Evolutionary conservation across 2,797 vertebrate species (phyloP), one percentile per base, ranked within the genome.

Genomic region (Pangasius larnaudii): DNA sequence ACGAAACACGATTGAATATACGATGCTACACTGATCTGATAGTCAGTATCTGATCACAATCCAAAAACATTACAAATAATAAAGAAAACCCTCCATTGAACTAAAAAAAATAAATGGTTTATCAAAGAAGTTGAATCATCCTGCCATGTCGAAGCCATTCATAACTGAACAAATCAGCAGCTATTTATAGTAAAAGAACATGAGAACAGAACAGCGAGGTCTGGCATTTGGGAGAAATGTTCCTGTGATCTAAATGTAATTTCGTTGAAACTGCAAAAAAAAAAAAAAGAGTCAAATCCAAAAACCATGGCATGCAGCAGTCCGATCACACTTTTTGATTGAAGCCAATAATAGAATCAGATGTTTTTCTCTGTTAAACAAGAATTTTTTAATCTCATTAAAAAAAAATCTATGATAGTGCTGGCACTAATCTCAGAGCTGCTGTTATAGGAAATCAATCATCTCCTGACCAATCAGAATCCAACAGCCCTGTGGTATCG

Each of bases 181-280:
- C 85, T 87, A 91, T 89, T 91, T 89, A 85, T 77, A 91, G 84
- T 18, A 33, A 80, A 49, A 89, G 84, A 67, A 88, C 80, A 83
- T 51, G 19, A 77, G 85, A 83, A 78, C 51, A 81, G 46, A 84
- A 91, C 39, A 89, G 84, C 27, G 79, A 75, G 71, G 84, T 53
- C 86, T 71, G 58, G 61, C 77, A 89, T 63, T 83, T 85, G 53
- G 61, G 53, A 46, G 78, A 82, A 89, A 87, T 58, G 75, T 58
- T 86, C 79, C 86, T 84, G 79, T 87, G 51, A 86, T 81, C 58
- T 63, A 78, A 86, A 86, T 51, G 16, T 84, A 81, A 85, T 82
- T 85, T 63, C 58, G 53, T 13, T 56, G 69, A 13, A 86, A 86
- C 69, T 36, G 53, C 27, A 51, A 51, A 14, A 83, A n/a, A n/a